Evolutionary conservation across 2,888 invertebrate species (phyloP), one percentile per base, ranked within the genome.

Genomic region (Caenorhabditis sinica): DNA sequence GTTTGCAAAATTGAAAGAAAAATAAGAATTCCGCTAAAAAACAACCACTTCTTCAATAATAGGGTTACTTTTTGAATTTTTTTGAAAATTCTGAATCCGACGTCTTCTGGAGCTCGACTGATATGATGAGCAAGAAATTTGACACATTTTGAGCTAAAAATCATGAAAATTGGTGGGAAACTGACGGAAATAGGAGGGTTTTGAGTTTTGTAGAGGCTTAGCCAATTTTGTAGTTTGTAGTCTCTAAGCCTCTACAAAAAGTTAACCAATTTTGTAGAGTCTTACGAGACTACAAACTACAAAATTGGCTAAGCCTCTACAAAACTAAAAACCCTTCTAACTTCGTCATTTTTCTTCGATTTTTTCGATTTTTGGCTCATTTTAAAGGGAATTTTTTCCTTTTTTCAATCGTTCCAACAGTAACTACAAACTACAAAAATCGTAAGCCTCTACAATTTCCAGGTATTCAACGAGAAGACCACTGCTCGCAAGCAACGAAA

Each of bases 391-490:
- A 30, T 36, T 33, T 45, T 17, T 2, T 1, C 45, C 15, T 43
- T 8, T 43, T 43, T 43, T 43, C 43, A 17, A 17, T 4, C 45
- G 45, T 4, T 45, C 15, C 15, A 45, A 13, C 15, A 36, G 30
- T 13, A 11, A 17, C 60, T 36, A 60, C 60, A n/a, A 33, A n/a
- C 33, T 60, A 30, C 33, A 60, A 33, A 28, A 36, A 1, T 33
- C 33, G 33, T 33, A 28, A 36, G 20, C 30, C 36, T 53, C 33
- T 45, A 45, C 11, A 45, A 45, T 65, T 76, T 76, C n/a, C 61
- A 73, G 71, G 75, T 84, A 1, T 84, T 84, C 81, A 84, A 53
- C 20, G 84, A 84, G n/a, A 84, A 84, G 53, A 84, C 84, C 11
- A 28, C 75, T 0, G 45, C 65, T n/a, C 79, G 84, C 23, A 81